These are phyloP conservation scores for Hypocryptadius cinnamomeus DNA, from an alignment of 2,113 vertebrate species.

Conservation along the genomic window DNA sequence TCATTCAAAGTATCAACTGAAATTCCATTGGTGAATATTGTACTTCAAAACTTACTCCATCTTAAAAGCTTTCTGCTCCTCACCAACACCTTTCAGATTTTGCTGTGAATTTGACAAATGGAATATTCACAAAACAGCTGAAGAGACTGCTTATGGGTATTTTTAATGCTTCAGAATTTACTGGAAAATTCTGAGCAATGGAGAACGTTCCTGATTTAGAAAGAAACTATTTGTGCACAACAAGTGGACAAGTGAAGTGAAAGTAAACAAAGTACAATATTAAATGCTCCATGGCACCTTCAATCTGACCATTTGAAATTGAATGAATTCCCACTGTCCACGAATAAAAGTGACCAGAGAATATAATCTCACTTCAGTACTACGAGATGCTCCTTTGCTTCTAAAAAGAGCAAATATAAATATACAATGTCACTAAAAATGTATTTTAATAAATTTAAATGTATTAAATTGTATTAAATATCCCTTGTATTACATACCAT, in stretches of 20 bases:
- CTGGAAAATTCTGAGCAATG: background rate
- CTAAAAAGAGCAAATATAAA: background rate
- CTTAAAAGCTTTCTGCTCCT: background rate
- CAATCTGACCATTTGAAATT: background rate
- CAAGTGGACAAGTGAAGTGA: background rate
- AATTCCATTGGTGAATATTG: background rate
- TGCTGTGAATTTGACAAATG: background rate
- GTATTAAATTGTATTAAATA: background rate
- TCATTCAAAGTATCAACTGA: background rate
- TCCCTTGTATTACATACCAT: background rate
- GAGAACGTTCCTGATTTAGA: background rate
- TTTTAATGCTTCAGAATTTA: background rate
- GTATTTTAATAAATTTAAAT: background rate
- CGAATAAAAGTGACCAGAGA: background rate
- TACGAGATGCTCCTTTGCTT: background rate
- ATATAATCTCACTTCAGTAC: background rate
- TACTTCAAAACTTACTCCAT: background rate
- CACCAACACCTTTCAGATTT: background rate
- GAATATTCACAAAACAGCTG: background rate
- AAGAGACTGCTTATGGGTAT: background rate
- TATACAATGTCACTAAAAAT: background rate
- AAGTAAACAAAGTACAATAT: background rate
- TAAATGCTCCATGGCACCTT: background rate
- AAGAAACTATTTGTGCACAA: background rate
- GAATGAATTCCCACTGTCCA: background rate